Percentiles rank a stretch among this genome's conserved stretches.
These are phyloP conservation scores for Drymonia ruficornis DNA, from an alignment of 2,888 invertebrate species.

Conservation along the genomic window DNA sequence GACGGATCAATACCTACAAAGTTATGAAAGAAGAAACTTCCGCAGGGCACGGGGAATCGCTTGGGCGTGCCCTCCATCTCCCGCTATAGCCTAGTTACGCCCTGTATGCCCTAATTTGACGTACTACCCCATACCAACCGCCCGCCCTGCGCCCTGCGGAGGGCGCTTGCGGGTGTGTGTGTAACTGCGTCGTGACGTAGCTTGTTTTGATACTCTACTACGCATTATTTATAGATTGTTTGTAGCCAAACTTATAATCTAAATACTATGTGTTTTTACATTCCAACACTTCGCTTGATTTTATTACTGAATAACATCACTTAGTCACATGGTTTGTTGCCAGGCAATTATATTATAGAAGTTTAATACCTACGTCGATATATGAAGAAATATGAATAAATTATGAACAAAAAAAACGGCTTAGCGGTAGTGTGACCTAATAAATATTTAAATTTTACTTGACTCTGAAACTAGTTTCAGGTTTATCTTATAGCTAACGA, in stretches of 20 bases:
- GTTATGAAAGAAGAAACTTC: slow-evolving; percentile 84
- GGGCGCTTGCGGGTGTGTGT: slow-evolving; percentile 58
- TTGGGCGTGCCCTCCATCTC: slow-evolving; percentile 78
- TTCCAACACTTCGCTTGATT: not conserved
- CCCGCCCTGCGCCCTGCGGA: slow-evolving; percentile 51
- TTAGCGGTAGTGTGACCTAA: slow-evolving; percentile 20
- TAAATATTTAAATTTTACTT: slow-evolving; percentile 18
- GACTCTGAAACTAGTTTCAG: slow-evolving; percentile 24
- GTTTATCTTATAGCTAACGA: slow-evolving; percentile 27
- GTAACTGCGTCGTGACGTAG: slow-evolving; percentile 51
- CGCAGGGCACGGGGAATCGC: slow-evolving; percentile 78
- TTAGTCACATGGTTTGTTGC: not conserved
- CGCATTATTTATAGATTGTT: slow-evolving; percentile 41
- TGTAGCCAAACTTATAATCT: not conserved
- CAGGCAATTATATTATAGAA: not conserved
- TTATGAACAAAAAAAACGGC: not conserved
- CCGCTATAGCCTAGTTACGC: slow-evolving; percentile 82
- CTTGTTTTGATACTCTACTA: slow-evolving; percentile 44
- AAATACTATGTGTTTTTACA: not conserved
- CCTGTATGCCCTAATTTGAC: slow-evolving; percentile 83
- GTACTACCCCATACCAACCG: slow-evolving; percentile 49
- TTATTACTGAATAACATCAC: not conserved
- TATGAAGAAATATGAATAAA: no score
- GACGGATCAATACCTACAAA: slow-evolving; percentile 83
- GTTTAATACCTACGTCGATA: not conserved